Base-by-base conservation (phyloP, 2,113 vertebrate species). In the Canis aureus region DNA sequence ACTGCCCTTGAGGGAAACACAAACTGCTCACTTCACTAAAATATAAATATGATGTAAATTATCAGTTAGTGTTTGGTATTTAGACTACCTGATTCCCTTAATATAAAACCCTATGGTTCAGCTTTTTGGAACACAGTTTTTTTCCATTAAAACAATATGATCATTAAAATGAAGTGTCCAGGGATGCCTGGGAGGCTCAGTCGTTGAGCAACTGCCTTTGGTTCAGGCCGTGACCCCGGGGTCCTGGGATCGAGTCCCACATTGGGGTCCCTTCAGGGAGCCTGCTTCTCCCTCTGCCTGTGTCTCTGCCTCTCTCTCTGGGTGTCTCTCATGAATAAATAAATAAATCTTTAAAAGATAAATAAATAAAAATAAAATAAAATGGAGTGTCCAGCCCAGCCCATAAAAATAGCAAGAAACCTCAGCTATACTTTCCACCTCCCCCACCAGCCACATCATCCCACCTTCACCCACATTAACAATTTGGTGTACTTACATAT, bases 1-100 rank as follows among this genome's bases (percentile, higher is more conserved):
- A 49, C 73, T 73, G 83, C 57, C 23, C 55, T 59, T 22, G 59
- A 87, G 43, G 59, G 79, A 96, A 94, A 96, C 49, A 29, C 76
- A 82, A 76, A 87, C 51, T 22, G 32, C 79, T n/a, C 53, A 9
- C 20, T 71, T 55, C 29, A 51, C 67, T 62, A 38, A 95, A 95
- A 79, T 76, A 79, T 51, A 78, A 86, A 60, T 35, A 84, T 9
- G 2, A 93, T 67, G 32, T 80, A 22, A 95, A 89, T 76, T 57
- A 96, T 80, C 49, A 38, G 12, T 59, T 49, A 29, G 43, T 80
- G 29, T 84, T 93, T 91, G 66, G 35, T 38, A 86, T 89, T 83
- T 88, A 55, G 62, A 55, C 59, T 71, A 55, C 35, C 0, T 2
- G 0, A 71, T 38, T 94, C 80, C 29, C 27, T 93, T 79, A 85